Percentiles rank a stretch among this genome's conserved stretches.
These are phyloP conservation scores for Bradypus variegatus DNA, from an alignment of 2,797 vertebrate species.

Conservation along the genomic window DNA sequence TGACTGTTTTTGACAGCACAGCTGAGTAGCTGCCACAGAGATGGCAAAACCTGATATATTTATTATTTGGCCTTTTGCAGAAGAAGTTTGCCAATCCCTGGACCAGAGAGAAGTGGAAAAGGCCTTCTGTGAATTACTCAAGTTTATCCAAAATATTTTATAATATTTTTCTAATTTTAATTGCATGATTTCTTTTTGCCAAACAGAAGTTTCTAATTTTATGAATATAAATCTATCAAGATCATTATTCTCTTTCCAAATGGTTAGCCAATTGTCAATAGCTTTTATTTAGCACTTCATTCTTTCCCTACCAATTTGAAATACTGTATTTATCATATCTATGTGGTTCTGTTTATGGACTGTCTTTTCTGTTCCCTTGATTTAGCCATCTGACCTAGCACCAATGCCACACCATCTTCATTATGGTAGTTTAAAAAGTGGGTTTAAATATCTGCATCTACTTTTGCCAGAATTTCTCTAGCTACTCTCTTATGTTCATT, in stretches of 20 bases:
- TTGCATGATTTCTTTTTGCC: neutral
- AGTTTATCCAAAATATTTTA: constrained; percentile 6
- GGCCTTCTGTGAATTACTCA: neutral
- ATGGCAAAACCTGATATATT: neutral
- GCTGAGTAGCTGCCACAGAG: neutral
- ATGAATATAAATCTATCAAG: neutral
- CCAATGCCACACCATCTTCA: neutral
- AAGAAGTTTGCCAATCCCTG: neutral
- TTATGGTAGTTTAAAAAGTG: neutral
- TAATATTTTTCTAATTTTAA: constrained; percentile 40
- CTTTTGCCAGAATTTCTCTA: neutral
- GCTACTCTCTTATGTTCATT: neutral
- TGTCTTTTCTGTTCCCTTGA: neutral
- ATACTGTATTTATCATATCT: neutral
- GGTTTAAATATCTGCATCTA: neutral
- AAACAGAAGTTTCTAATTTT: constrained; percentile 37
- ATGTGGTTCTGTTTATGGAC: neutral
- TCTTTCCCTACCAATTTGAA: neutral
- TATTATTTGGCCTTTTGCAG: neutral
- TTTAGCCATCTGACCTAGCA: neutral
- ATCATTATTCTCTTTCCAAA: constrained; percentile 23
- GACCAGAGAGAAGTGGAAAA: neutral
- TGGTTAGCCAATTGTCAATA: neutral
- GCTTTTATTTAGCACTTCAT: neutral
- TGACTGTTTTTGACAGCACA: neutral